These are phyloP conservation scores for Caenorhabditis macrosperma DNA, from an alignment of 2,888 invertebrate species.

Conservation along the genomic window DNA sequence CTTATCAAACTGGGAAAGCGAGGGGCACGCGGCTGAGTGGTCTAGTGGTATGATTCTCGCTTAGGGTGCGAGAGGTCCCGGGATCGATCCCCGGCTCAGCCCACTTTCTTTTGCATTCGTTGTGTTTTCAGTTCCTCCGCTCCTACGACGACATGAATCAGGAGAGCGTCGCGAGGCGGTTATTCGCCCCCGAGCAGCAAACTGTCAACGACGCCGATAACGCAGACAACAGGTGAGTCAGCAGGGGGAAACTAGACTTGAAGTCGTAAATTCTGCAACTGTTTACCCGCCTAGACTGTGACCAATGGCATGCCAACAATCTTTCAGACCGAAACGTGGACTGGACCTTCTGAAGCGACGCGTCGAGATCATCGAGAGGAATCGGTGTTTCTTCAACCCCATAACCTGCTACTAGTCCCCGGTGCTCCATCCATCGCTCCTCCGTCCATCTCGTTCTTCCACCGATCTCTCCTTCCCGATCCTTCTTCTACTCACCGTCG, in stretches of 20 bases:
- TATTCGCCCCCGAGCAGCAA: slow-evolving; percentile 20
- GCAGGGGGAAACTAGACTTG: slow-evolving; percentile 34
- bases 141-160: slow-evolving; percentile 55
- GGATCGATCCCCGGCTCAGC: slow-evolving; percentile 79
- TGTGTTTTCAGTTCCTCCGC: slow-evolving; percentile 44
- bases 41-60: slow-evolving; percentile 81
- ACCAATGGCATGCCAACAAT: neutral
- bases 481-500: neutral
- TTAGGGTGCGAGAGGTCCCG: slow-evolving; percentile 81
- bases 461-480: slow-evolving; percentile 38
- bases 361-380: slow-evolving; percentile 57
- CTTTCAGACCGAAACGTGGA: slow-evolving; percentile 56
- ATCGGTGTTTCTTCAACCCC: slow-evolving; percentile 62
- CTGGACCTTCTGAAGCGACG: slow-evolving; percentile 57
- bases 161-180: slow-evolving; percentile 29
- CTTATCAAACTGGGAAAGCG: neutral
- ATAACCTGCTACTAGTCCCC: slow-evolving; percentile 54
- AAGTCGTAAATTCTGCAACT: slow-evolving; percentile 5
- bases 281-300: neutral
- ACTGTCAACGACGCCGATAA: slow-evolving; percentile 18
- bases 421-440: slow-evolving; percentile 6
- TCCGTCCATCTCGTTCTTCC: too few species aligned
- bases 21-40: slow-evolving; percentile 72
- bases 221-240: slow-evolving; percentile 34
- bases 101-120: slow-evolving; percentile 53